Base-by-base conservation (phyloP, 2,888 invertebrate species). In the Erebia ligea region DNA sequence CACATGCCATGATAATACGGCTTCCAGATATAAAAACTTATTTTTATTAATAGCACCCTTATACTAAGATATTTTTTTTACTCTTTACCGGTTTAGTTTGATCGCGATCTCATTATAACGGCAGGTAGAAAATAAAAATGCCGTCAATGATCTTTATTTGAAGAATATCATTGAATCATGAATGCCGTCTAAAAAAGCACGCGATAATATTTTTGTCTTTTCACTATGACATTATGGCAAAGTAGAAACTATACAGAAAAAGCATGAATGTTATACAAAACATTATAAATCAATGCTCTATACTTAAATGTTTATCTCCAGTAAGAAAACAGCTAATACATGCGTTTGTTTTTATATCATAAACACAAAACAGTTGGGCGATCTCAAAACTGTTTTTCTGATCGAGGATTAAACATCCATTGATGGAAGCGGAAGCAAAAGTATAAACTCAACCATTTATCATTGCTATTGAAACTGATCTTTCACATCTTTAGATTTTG, bases 381-480 rank as follows among this genome's bases (percentile, higher is more conserved):
- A 82, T 86, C 80, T 87, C 85, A 84, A 82, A 87, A 85, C 82
- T 82, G 78, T 79, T 83, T 80, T 70, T 77, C 78, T 81, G 81
- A 76, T 74, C 83, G 79, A 85, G 83, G 81, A 82, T 79, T 85
- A 83, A 88, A 86, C 84, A 87, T 82, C 77, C 77, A 75, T 73
- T 75, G 70, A 80, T 73, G 75, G 77, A 73, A 84, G 81, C 82
- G 80, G 78, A 85, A 82, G 79, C 77, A 74, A 75, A 76, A 67
- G 54, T 72, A 67, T 73, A 72, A 67, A 71, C 71, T 67, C n/a
- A 67, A 56, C 25, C 54, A 70, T 59, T 61, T 52, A 64, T 62
- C 68, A 68, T 48, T 72, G 50, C 66, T 68, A 66, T 69, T 45
- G 40, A 58, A 67, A 67, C 57, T 58, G 45, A 48, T 67, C 48